Percentiles rank a stretch among this genome's conserved stretches.
phyloP scores from a whole-genome alignment of 2,797 vertebrate genomes.

The Lagorchestes hirsutus region DNA sequence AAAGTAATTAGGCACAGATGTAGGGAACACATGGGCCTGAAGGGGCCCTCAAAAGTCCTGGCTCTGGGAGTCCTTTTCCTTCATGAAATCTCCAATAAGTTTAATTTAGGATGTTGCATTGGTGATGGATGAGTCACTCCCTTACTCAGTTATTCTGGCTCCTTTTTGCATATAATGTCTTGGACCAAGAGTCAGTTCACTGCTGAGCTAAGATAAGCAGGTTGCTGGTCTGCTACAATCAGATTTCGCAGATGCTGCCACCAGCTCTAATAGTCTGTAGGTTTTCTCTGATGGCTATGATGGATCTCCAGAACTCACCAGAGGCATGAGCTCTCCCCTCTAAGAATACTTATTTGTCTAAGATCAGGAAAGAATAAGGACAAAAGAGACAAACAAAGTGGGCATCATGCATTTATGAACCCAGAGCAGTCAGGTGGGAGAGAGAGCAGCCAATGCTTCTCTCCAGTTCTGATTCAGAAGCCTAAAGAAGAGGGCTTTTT shows the following conservation, averaged over 20 bases:
- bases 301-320: neutral
- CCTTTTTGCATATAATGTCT: neutral
- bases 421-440: neutral
- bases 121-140: neutral
- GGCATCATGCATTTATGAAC: neutral
- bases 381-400: neutral
- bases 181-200: neutral
- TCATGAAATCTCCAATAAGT: neutral
- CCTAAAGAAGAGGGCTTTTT: neutral
- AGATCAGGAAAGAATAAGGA: neutral
- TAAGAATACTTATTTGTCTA: neutral
- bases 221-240: neutral
- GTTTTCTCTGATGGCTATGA: neutral
- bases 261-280: neutral
- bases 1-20: neutral
- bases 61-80: neutral
- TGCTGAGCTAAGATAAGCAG: neutral
- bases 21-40: neutral
- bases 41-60: neutral
- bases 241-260: neutral
- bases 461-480: neutral
- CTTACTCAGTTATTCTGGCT: neutral
- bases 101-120: neutral
- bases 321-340: neutral
- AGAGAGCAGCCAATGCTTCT: neutral